A percentile compares a stretch with the other conserved stretches of the same genome.
These are phyloP conservation scores for Rhyacichthys aspro DNA, from an alignment of 2,797 vertebrate species.

Conservation along the genomic window DNA sequence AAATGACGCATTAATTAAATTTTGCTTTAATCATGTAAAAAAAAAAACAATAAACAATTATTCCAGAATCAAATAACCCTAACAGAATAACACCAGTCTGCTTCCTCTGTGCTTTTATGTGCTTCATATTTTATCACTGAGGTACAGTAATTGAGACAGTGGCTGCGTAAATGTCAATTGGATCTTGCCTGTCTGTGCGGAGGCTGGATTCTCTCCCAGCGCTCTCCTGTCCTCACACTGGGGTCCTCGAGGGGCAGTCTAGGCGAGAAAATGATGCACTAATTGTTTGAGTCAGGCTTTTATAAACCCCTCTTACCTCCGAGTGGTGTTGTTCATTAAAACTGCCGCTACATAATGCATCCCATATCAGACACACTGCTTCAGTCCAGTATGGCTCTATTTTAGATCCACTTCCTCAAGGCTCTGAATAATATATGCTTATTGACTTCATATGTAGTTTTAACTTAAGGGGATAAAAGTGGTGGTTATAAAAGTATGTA, in stretches of 20 bases:
- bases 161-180: conserved; percentile 43
- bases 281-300: conserved; percentile 45
- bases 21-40: not conserved
- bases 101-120: conserved; percentile 15
- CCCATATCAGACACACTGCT: conserved; percentile 25
- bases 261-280: conserved; percentile 28
- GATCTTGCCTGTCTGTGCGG: conserved; percentile 30
- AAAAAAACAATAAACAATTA: not conserved
- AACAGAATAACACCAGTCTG: conserved; percentile 2
- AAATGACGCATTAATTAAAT: no score
- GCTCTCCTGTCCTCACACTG: conserved; percentile 10
- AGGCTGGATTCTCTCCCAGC: conserved; percentile 6
- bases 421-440: conserved; percentile 37
- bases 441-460: conserved; percentile 7
- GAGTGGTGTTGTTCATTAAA: conserved; percentile 45
- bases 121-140: conserved; percentile 19
- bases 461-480: not conserved
- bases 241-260: conserved; percentile 18
- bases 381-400: conserved; percentile 5
- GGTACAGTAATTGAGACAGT: conserved; percentile 15
- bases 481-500: no score
- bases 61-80: conserved; percentile 9
- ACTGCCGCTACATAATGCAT: conserved; percentile 17
- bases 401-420: conserved; percentile 13
- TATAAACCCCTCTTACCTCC: conserved; percentile 30